phyloP scores from a whole-genome alignment of 2,113 vertebrate genomes.

The Bubo bubo region DNA sequence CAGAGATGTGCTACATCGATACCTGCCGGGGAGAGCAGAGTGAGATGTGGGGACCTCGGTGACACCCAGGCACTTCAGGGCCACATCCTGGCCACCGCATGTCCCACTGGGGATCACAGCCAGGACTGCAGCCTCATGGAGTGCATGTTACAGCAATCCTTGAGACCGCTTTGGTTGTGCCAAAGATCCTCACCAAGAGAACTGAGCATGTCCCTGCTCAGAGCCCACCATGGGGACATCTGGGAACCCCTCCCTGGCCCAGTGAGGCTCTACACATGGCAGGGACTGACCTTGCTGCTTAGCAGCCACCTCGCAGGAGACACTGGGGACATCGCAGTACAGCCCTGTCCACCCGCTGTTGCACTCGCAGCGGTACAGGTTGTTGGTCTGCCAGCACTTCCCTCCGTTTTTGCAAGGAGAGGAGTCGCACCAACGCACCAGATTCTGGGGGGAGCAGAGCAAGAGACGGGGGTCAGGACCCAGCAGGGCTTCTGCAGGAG shows the following conservation, averaged over 20 bases:
- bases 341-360: slow-evolving; percentile 89
- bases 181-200: not conserved
- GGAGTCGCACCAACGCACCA: slow-evolving; percentile 93
- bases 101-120: not conserved
- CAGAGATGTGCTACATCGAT: slow-evolving; percentile 84
- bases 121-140: not conserved
- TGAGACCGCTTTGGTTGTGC: not conserved
- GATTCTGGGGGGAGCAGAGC: slow-evolving; percentile 73
- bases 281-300: slow-evolving; percentile 83
- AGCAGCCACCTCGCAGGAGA: slow-evolving; percentile 95
- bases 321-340: slow-evolving; percentile 92
- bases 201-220: not conserved
- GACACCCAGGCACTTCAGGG: not conserved
- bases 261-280: not conserved
- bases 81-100: rapidly evolving
- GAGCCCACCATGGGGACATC: not conserved
- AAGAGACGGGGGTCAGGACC: not conserved
- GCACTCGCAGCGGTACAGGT: slow-evolving; percentile 89
- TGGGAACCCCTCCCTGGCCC: not conserved
- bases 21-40: slow-evolving; percentile 66
- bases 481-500: not conserved
- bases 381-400: slow-evolving; percentile 88
- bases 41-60: not conserved
- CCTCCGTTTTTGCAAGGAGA: slow-evolving; percentile 93
- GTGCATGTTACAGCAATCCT: not conserved